These are phyloP conservation scores for Anguilla anguilla DNA, from an alignment of 2,797 vertebrate species.

Conservation along the genomic window DNA sequence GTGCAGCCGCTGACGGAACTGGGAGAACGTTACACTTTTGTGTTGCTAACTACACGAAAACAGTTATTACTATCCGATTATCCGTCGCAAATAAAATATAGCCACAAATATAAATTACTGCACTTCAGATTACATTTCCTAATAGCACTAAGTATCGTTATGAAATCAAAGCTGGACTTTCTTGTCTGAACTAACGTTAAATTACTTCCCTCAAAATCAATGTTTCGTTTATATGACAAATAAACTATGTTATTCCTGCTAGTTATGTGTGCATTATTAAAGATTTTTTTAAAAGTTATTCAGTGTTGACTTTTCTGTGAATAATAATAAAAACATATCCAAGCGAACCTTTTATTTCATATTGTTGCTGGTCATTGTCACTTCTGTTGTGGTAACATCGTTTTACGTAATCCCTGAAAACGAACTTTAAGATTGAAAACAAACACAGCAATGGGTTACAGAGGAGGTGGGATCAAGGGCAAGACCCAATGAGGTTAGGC, in stretches of 20 bases:
- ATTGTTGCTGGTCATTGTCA: slow-evolving; percentile 1
- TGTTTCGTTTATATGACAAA: too few species aligned
- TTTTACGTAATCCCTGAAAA: background rate
- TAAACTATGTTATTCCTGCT: too few species aligned
- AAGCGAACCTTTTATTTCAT: background rate
- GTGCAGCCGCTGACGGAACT: background rate
- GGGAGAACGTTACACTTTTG: background rate
- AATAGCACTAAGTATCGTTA: too few species aligned
- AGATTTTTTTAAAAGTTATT: background rate
- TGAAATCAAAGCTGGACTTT: too few species aligned
- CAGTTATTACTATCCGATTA: background rate
- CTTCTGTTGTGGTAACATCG: background rate
- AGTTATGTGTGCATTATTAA: too few species aligned
- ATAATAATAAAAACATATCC: background rate
- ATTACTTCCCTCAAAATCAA: too few species aligned
- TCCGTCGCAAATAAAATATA: background rate
- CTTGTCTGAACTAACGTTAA: too few species aligned
- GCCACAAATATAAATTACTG: background rate
- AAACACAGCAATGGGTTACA: background rate
- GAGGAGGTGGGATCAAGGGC: background rate
- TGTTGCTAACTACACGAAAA: background rate
- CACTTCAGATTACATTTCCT: too few species aligned
- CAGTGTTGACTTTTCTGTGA: background rate
- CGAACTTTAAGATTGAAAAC: background rate
- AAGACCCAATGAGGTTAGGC: background rate